Conservation (phyloP, 2,888 invertebrate genomes). For the Caenorhabditis sp. region DNA sequence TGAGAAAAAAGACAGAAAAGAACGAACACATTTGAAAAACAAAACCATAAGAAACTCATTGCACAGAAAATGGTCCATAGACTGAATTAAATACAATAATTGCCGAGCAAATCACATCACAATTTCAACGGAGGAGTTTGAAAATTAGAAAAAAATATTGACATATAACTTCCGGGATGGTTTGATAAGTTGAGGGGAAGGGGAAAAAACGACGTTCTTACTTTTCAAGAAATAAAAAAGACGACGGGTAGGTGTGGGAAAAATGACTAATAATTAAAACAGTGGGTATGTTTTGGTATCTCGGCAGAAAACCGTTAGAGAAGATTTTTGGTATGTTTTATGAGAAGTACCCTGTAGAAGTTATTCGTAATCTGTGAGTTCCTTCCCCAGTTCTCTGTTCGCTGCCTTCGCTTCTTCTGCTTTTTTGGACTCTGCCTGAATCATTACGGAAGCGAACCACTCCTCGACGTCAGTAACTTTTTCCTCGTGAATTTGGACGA, state of each 20-base stretch:
- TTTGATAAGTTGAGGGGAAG: background rate
- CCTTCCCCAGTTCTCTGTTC: too few relatives aligned
- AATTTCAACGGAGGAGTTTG: constrained; percentile 31
- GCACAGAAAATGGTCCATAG: constrained; percentile 47
- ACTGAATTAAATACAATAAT: constrained; percentile 14
- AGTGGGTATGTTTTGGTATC: background rate
- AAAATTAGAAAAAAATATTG: background rate
- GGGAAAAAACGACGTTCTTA: background rate
- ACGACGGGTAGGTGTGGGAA: background rate
- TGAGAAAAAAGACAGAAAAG: too few relatives aligned
- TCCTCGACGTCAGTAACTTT: constrained; percentile 54
- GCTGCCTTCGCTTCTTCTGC: too few relatives aligned
- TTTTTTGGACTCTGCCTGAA: too few relatives aligned
- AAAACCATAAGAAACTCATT: constrained; percentile 3
- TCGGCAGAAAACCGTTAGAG: background rate
- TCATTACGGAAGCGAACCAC: constrained; percentile 60
- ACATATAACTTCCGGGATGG: background rate
- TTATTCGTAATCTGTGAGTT: too few relatives aligned
- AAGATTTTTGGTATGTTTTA: background rate
- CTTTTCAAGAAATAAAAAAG: background rate
- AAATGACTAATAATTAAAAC: too few relatives aligned
- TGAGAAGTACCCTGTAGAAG: too few relatives aligned
- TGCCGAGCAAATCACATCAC: constrained; percentile 32
- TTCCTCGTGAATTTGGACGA: constrained; percentile 25
- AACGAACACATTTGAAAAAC: too few relatives aligned